A percentile compares a stretch with the other conserved stretches of the same genome.
Evolutionary conservation across 2,797 vertebrate genomes (phyloP).

Genomic region (Poeciliopsis turneri): DNA sequence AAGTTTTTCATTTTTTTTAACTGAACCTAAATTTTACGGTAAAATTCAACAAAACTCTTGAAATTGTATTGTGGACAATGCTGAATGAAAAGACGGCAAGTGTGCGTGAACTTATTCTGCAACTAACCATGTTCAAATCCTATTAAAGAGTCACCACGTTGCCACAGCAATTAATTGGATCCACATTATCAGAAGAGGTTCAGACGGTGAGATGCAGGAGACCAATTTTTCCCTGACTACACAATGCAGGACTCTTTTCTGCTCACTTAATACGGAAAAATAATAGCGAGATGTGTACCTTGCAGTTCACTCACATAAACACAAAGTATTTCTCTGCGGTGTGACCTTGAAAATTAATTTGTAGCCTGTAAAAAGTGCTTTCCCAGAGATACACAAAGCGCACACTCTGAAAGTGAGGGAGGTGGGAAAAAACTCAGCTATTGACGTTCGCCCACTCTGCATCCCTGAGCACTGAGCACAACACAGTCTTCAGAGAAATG

Average conservation of each 20-base stretch:
- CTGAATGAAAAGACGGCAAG: background rate
- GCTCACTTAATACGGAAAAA: constrained; percentile 38
- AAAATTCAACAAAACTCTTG: background rate
- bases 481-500: constrained; percentile 46
- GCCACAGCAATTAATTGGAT: constrained; percentile 46
- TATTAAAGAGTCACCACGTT: constrained; percentile 1
- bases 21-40: background rate
- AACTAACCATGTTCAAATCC: background rate
- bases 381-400: constrained; percentile 41
- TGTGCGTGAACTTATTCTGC: background rate
- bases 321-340: constrained; percentile 59
- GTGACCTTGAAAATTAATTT: constrained; percentile 82
- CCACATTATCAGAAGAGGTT: constrained; percentile 27
- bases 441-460: constrained; percentile 68
- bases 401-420: constrained; percentile 28
- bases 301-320: constrained; percentile 17
- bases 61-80: background rate
- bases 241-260: constrained; percentile 32
- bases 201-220: constrained; percentile 16
- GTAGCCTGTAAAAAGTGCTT: constrained; percentile 78
- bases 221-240: constrained; percentile 34
- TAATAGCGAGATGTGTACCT: constrained; percentile 18
- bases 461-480: constrained; percentile 32
- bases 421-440: constrained; percentile 45
- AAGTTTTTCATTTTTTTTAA: too few relatives aligned